These are phyloP conservation scores for Rattus norvegicus DNA, from an alignment of 2,113 vertebrate species.

Conservation along the genomic window DNA sequence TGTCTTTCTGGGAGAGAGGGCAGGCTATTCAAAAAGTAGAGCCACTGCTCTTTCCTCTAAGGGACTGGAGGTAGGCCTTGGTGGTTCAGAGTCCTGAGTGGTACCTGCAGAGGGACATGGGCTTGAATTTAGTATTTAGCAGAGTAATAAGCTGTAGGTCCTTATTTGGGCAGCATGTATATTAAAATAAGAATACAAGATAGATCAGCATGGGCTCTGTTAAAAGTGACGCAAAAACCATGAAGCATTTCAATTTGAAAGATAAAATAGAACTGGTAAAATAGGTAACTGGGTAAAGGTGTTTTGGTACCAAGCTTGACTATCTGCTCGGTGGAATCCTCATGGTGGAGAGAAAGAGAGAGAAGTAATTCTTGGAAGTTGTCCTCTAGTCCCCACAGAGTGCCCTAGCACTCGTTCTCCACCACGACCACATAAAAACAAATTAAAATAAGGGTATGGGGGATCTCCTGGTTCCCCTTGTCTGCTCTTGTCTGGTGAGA, in stretches of 20 bases:
- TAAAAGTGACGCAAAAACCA: not conserved
- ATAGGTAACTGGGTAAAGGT: not conserved
- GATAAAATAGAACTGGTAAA: not conserved
- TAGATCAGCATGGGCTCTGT: not conserved
- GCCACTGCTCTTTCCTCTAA: not conserved
- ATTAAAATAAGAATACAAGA: not conserved
- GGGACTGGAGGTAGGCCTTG: not conserved
- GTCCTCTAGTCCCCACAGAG: no score
- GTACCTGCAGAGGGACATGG: not conserved
- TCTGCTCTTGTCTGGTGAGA: not conserved
- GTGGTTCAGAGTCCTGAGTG: not conserved
- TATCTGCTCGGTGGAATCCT: not conserved
- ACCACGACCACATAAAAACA: not conserved
- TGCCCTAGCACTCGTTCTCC: not conserved
- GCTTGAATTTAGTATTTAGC: not conserved
- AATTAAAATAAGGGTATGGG: not conserved
- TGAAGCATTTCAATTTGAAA: not conserved
- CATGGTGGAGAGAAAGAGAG: not conserved
- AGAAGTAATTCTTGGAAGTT: not conserved
- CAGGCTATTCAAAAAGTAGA: not conserved
- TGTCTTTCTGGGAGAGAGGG: conserved; percentile 1
- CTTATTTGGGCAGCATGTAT: not conserved
- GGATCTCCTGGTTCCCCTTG: not conserved
- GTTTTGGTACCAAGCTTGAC: not conserved
- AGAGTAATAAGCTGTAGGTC: not conserved